A percentile compares a stretch with the other conserved stretches of the same genome.
Evolutionary conservation across 2,113 vertebrate genomes (phyloP).

Genomic region (Hippopotamus amphibius): DNA sequence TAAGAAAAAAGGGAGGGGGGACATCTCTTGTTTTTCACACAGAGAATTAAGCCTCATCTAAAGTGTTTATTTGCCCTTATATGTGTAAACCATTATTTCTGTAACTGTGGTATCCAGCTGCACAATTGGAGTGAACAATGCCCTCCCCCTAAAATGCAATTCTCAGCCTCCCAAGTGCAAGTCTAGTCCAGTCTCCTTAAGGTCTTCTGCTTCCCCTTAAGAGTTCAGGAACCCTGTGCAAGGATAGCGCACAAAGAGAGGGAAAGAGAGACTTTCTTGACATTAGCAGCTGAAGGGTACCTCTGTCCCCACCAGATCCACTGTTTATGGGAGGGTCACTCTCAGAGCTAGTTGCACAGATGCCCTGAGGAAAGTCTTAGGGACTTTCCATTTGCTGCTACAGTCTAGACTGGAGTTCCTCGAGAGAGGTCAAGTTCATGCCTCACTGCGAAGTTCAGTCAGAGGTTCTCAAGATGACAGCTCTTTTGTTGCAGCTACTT

Average conservation of each 20-base stretch:
- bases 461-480: not conserved
- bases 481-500: not conserved
- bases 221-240: not conserved
- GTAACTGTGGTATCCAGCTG: not conserved
- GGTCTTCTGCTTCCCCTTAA: fast-evolving
- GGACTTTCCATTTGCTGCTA: not conserved
- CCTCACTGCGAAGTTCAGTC: not conserved
- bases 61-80: not conserved
- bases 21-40: not conserved
- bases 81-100: not conserved
- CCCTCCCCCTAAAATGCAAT: not conserved
- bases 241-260: not conserved
- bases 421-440: not conserved
- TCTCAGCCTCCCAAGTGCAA: not conserved
- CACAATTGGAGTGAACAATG: not conserved
- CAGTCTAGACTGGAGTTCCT: not conserved
- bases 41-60: not conserved
- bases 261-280: not conserved
- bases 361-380: not conserved
- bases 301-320: not conserved
- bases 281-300: not conserved
- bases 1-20: not conserved
- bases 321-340: not conserved
- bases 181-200: not conserved
- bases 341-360: not conserved